phyloP scores from a whole-genome alignment of 2,113 vertebrate genomes.

The Solenodon paradoxus region DNA sequence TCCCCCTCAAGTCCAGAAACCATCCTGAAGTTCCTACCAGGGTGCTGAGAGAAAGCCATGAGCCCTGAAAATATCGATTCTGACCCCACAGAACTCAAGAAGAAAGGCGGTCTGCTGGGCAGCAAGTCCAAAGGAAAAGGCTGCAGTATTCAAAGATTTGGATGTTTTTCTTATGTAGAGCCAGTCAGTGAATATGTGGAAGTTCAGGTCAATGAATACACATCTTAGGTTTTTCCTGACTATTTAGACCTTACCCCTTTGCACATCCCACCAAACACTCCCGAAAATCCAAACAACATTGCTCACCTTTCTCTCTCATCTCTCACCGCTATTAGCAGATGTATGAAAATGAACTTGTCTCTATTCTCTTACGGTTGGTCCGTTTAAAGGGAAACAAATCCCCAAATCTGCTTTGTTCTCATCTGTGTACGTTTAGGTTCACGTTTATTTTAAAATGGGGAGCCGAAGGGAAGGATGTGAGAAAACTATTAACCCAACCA shows the following conservation, averaged over 20 bases:
- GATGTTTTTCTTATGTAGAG: neutral
- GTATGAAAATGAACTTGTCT: neutral
- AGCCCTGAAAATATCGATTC: neutral
- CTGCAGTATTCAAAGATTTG: neutral
- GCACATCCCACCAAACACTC: neutral
- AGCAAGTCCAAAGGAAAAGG: neutral
- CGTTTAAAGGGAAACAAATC: constrained; percentile 20
- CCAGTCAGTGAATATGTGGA: neutral
- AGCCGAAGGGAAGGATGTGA: constrained; percentile 33
- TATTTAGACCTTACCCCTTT: neutral
- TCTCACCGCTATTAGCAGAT: neutral
- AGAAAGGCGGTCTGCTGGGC: neutral
- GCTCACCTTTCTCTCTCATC: neutral
- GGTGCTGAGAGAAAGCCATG: neutral
- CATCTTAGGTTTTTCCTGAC: neutral
- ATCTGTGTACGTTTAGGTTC: constrained; percentile 15
- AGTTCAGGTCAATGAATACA: neutral
- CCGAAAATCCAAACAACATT: neutral
- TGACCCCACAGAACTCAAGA: neutral
- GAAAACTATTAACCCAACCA: constrained; percentile 43
- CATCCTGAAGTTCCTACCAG: neutral
- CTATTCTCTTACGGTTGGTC: neutral
- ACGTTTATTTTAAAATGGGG: constrained; percentile 54
- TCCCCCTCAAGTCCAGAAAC: neutral
- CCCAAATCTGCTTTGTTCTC: constrained; percentile 31